Conservation (phyloP, 2,113 vertebrate genomes). For the Platysternon megacephalum region DNA sequence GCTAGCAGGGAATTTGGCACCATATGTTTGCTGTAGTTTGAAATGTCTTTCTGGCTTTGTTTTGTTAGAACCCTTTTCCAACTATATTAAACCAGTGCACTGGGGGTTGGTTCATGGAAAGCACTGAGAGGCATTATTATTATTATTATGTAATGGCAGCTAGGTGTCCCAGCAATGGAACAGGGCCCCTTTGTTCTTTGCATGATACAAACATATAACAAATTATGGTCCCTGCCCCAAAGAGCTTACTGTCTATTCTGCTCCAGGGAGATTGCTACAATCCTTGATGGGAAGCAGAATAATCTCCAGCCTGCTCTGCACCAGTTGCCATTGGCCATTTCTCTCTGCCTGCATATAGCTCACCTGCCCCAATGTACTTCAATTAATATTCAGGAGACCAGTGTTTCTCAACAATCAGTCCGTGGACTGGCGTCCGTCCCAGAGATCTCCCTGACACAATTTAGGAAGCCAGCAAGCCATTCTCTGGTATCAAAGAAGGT, state of each 20-base stretch:
- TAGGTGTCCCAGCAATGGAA: background rate
- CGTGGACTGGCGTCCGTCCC: no score
- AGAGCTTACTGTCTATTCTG: background rate
- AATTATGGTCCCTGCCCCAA: background rate
- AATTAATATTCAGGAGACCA: background rate
- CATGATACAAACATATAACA: background rate
- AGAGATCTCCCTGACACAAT: no score
- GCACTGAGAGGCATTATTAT: background rate
- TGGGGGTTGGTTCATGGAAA: background rate
- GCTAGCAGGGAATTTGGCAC: background rate
- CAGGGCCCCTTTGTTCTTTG: background rate
- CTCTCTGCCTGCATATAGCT: fast-evolving
- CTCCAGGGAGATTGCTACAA: background rate
- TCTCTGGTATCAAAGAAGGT: no score
- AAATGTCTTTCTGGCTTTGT: slow-evolving; percentile 43
- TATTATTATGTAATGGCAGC: background rate
- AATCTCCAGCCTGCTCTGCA: slow-evolving; percentile 21
- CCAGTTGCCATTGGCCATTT: background rate
- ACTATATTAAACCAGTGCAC: background rate
- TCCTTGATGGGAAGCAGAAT: background rate
- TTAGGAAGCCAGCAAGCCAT: no score
- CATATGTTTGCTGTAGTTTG: slow-evolving; percentile 17
- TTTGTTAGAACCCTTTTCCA: background rate
- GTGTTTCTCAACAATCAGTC: background rate
- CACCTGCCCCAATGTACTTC: background rate